Base-by-base conservation (phyloP, 2,113 vertebrate species). In the Balaenoptera acutorostrata region DNA sequence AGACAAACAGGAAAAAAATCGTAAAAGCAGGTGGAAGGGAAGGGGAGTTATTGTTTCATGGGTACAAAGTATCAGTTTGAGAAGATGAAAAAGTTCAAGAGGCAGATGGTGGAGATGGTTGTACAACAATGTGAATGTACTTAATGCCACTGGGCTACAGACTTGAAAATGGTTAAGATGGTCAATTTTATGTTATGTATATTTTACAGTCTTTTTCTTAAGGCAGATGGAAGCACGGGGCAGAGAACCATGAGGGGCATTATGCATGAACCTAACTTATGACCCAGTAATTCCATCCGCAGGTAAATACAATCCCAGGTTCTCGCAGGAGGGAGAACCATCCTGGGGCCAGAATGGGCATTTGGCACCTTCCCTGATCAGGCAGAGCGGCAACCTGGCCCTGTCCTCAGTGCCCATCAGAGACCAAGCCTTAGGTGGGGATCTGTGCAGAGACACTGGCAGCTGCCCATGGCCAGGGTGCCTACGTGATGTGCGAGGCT, bases 191-290 rank as follows among this genome's bases (percentile, higher is more conserved):
- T 63, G 46, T 27, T 29, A 27, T 29, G 31, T 8, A 14, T 39
- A 55, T 91, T 88, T 82, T 29, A 86, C 57, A 86, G 55, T 72
- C 39, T 31, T 82, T 29, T 61, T 80, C 39, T 39, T 80, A 80
- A 80, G 77, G 21, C 77, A 80, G 49, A 21, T 13, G 36, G 21
- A 87, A 81, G 25, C 25, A 36, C 4, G 17, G 12, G 25, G 8
- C n/a, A 44, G 8, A 44, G 61, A 55, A 21, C 14, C 27, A 5
- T 0, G 0, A 2, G 15, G 68, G 29, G 17, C 1, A 1, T 1
- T 3, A 41, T 17, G 49, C 2, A 4, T 2, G 1, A 52, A 49
- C 17, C 10, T 27, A 27, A 14, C 39, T 23, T 20, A 3, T 41
- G 44, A 69, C 64, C 41, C 18, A 31, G 25, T 8, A 41, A n/a